A percentile compares a stretch with the other conserved stretches of the same genome.
phyloP scores from a whole-genome alignment of 1,140 invertebrate genomes.

The Caerostris extrusa region DNA sequence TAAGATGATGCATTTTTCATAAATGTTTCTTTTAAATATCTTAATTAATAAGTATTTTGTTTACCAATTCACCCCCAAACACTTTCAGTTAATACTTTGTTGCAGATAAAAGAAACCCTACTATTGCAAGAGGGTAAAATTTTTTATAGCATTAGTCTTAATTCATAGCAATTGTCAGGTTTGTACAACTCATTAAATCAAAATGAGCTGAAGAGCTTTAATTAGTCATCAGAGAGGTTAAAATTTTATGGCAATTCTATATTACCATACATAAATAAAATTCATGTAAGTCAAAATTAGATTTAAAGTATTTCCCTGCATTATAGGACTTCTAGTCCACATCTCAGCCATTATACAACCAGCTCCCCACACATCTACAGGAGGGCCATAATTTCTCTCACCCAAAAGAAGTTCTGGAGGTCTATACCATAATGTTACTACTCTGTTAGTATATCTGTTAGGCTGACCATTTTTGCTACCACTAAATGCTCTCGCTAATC shows the following conservation, averaged over 20 bases:
- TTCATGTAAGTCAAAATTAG: not conserved
- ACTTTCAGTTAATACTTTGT: too few relatives aligned
- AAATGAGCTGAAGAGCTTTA: not conserved
- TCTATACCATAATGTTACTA: constrained; percentile 98
- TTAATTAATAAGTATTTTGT: too few relatives aligned
- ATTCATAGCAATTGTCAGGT: too few relatives aligned
- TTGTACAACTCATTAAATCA: too few relatives aligned
- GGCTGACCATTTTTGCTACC: constrained; percentile 91
- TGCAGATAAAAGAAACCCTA: too few relatives aligned
- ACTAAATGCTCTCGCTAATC: constrained; percentile 94
- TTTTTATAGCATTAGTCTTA: too few relatives aligned
- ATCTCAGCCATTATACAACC: constrained; percentile 99
- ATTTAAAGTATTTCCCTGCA: constrained; percentile 82
- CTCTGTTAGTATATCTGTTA: constrained; percentile 97
- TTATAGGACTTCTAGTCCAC: constrained; percentile 94
- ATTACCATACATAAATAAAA: not conserved
- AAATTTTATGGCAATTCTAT: too few relatives aligned
- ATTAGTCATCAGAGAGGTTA: not conserved
- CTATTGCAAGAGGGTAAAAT: too few relatives aligned
- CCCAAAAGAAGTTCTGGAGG: constrained; percentile 94
- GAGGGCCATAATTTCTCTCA: constrained; percentile 96
- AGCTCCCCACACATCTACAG: constrained; percentile 98
- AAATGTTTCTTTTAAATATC: too few relatives aligned
- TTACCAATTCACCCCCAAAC: too few relatives aligned
- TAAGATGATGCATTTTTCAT: too few relatives aligned